Conservation (phyloP, 2,797 vertebrate species). For the Enteromius viviparus region DNA sequence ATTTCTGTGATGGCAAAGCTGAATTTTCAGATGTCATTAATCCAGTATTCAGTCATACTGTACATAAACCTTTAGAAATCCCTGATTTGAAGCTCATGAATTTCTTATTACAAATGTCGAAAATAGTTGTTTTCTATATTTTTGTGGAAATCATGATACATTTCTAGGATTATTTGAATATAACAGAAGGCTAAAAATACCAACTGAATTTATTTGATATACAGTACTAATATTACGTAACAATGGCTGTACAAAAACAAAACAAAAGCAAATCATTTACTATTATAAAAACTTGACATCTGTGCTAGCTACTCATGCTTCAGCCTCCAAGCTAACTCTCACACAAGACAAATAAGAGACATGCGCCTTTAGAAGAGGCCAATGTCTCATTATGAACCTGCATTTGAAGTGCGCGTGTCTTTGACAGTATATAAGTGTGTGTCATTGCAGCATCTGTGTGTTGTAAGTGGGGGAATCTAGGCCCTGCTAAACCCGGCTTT, state of each 20-base stretch:
- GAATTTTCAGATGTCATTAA: not conserved
- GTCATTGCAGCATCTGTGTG: not conserved
- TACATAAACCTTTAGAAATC: not conserved
- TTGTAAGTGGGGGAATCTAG: constrained; percentile 51
- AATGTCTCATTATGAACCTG: constrained; percentile 37
- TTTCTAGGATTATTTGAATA: not conserved
- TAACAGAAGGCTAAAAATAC: not conserved
- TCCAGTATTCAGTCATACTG: not conserved
- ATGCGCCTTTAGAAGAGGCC: constrained; percentile 33
- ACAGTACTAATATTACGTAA: not conserved
- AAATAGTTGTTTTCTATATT: not conserved
- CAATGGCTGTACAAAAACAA: not conserved
- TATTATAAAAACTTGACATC: not conserved
- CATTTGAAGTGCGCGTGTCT: constrained; percentile 16
- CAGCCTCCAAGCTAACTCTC: constrained; percentile 9
- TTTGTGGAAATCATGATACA: not conserved
- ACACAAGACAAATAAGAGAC: constrained; percentile 11
- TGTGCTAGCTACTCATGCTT: not conserved
- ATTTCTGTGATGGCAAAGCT: not conserved
- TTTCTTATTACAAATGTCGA: too few species aligned
- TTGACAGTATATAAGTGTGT: constrained; percentile 43
- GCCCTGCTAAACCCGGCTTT: constrained; percentile 32
- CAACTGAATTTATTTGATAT: not conserved
- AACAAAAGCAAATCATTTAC: not conserved
- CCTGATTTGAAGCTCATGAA: not conserved